These are phyloP conservation scores for Tachina fera DNA, from an alignment of 2,888 invertebrate species.

Conservation along the genomic window DNA sequence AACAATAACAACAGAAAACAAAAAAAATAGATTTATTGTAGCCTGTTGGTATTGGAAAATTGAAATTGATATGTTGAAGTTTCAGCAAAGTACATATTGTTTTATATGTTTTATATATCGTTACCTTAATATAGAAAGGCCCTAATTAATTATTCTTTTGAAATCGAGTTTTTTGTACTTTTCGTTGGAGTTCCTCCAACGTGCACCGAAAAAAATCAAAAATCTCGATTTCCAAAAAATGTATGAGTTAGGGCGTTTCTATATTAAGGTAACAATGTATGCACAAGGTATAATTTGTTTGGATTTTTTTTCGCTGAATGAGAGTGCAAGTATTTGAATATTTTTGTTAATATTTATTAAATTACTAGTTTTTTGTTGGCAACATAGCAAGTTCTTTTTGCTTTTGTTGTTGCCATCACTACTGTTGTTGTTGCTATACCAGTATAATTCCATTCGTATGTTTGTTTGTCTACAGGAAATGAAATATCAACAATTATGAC, in stretches of 20 bases:
- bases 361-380: constrained; percentile 38
- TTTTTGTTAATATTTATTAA: constrained; percentile 47
- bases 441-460: background rate
- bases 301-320: constrained; percentile 11
- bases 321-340: constrained; percentile 48
- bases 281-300: background rate
- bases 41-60: constrained; percentile 50
- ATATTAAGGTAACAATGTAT: background rate
- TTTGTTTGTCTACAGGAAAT: constrained; percentile 66
- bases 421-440: constrained; percentile 8
- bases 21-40: constrained; percentile 25
- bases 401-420: constrained; percentile 9
- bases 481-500: constrained; percentile 68
- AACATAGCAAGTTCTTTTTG: constrained; percentile 26
- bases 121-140: too few species aligned
- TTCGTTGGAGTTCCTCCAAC: too few species aligned
- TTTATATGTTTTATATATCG: constrained; percentile 12
- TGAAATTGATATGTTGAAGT: constrained; percentile 71
- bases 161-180: too few species aligned
- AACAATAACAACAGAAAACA: constrained; percentile 24
- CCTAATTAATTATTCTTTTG: background rate
- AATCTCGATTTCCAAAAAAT: too few species aligned
- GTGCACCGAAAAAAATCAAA: too few species aligned
- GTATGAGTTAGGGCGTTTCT: background rate
- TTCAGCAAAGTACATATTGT: constrained; percentile 30